Conservation (phyloP, 2,888 invertebrate genomes). For the Lagria hirta region DNA sequence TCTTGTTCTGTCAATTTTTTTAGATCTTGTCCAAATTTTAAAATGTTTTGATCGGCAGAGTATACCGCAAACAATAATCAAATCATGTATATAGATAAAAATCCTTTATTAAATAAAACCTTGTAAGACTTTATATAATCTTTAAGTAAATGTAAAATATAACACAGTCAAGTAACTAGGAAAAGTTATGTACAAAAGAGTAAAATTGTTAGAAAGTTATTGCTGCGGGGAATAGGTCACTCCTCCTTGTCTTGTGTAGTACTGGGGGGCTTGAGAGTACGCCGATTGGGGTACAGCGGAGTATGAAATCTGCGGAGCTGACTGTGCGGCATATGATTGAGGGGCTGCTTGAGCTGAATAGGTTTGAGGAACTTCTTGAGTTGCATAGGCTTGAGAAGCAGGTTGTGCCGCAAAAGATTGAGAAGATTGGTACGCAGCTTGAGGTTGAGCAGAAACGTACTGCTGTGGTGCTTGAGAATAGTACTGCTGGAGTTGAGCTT, state of each 20-base stretch:
- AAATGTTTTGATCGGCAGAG: no score
- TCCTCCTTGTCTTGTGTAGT: slow-evolving; percentile 35
- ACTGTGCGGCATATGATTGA: no score
- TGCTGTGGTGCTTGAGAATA: neutral
- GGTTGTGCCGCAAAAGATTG: slow-evolving; percentile 3
- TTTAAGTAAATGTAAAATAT: no score
- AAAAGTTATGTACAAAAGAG: slow-evolving; percentile 26
- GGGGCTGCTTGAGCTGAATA: no score
- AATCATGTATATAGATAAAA: slow-evolving; percentile 10
- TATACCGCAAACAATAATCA: neutral
- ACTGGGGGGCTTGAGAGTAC: slow-evolving; percentile 34
- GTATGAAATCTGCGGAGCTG: slow-evolving; percentile 7
- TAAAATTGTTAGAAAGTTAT: slow-evolving; percentile 10
- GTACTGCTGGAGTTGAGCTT: slow-evolving; percentile 1
- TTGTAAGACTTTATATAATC: no score
- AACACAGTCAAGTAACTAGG: slow-evolving; percentile 22
- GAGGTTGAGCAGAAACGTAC: slow-evolving; percentile 2
- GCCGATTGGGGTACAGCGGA: slow-evolving; percentile 14
- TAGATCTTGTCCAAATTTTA: no score
- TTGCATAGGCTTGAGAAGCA: no score
- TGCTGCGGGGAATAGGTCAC: slow-evolving; percentile 33
- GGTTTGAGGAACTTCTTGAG: no score
- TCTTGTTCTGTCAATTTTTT: no score
- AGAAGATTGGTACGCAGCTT: slow-evolving; percentile 1
- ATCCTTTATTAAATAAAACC: slow-evolving; percentile 20